Percentiles rank a stretch among this genome's conserved stretches.
Conservation (phyloP, 2,797 vertebrate species). For the Brachymystax lenok region DNA sequence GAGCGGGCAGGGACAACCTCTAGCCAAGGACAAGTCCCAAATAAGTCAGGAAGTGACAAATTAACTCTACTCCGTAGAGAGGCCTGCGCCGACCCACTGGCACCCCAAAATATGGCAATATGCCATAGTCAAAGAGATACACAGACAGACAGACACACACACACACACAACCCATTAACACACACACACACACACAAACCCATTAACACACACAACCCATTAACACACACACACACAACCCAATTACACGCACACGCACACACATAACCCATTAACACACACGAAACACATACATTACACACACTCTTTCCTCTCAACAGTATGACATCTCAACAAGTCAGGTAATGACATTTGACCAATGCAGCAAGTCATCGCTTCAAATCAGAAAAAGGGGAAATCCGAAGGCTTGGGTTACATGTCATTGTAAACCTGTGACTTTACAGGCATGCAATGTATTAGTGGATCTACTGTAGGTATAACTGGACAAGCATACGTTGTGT, state of each 20-base stretch:
- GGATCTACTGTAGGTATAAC: background rate
- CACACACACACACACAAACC: no score
- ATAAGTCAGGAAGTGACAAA: constrained; percentile 72
- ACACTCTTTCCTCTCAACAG: background rate
- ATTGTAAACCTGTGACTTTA: background rate
- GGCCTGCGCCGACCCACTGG: constrained; percentile 39
- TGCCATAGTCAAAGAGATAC: constrained; percentile 56
- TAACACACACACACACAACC: no score
- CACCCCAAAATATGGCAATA: constrained; percentile 57
- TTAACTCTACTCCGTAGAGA: constrained; percentile 65
- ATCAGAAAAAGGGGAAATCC: background rate
- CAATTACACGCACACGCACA: background rate
- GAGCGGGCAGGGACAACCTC: constrained; percentile 62
- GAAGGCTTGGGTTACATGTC: background rate
- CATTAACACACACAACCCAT: background rate
- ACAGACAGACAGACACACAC: constrained; percentile 33
- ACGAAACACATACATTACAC: background rate
- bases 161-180: background rate
- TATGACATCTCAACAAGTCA: background rate
- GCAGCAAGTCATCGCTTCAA: background rate
- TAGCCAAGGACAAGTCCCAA: constrained; percentile 68
- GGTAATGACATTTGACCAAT: background rate
- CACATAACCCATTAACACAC: no score
- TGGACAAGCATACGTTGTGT: background rate
- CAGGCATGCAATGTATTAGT: background rate